These are phyloP conservation scores for Zaprionus nigranus DNA, from an alignment of 1,140 invertebrate species.

Conservation along the genomic window DNA sequence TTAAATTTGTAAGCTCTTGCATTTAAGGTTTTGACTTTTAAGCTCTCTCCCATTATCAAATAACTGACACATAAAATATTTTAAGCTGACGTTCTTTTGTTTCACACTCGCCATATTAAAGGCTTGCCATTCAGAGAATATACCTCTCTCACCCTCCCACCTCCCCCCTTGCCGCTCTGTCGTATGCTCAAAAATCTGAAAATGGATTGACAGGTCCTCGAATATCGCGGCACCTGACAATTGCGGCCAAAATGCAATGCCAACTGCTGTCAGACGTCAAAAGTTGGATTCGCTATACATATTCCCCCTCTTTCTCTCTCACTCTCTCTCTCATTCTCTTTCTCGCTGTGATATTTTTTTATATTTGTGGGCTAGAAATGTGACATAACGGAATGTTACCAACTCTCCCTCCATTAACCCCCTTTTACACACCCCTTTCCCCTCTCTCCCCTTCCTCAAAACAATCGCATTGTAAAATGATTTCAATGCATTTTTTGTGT, in stretches of 20 bases:
- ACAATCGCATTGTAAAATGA: conserved; percentile 30
- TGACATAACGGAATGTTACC: conserved; percentile 56
- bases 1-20: too few relatives aligned
- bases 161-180: not conserved
- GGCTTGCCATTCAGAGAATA: conserved; percentile 13
- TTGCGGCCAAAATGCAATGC: conserved; percentile 70
- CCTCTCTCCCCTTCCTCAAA: not conserved
- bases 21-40: too few relatives aligned
- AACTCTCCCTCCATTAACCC: not conserved
- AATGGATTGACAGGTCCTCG: conserved; percentile 65
- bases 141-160: not conserved
- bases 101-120: conserved; percentile 9
- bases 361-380: conserved; percentile 57
- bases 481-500: conserved; percentile 44
- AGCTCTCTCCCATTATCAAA: too few relatives aligned
- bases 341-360: conserved; percentile 12
- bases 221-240: conserved; percentile 74
- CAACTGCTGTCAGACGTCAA: conserved; percentile 65
- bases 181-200: conserved; percentile 51
- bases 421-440: not conserved
- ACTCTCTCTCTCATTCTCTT: conserved; percentile 4
- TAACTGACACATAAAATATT: not conserved
- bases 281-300: conserved; percentile 59
- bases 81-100: not conserved
- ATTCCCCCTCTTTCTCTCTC: not conserved